phyloP scores from a whole-genome alignment of 2,797 vertebrate species.

The Halcyon leucocephala region DNA sequence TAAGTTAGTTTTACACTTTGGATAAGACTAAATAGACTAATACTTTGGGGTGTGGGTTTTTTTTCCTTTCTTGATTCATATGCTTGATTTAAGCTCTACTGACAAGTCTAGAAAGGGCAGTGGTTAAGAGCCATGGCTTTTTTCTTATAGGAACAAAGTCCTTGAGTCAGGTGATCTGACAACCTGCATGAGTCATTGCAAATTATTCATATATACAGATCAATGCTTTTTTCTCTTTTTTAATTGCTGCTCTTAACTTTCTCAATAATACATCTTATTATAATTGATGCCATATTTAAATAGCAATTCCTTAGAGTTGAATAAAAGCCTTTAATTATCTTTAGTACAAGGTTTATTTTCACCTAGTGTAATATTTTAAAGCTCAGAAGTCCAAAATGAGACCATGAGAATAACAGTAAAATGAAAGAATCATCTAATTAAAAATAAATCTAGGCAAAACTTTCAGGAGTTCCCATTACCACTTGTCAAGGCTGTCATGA shows the following conservation, averaged over 20 bases:
- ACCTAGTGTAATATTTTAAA: background rate
- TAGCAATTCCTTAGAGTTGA: background rate
- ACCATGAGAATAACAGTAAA: background rate
- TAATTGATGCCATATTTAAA: background rate
- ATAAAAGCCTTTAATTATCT: background rate
- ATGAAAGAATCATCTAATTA: background rate
- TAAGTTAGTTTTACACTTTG: background rate
- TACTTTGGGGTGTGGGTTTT: rapidly evolving
- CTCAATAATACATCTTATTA: background rate
- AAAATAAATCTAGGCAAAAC: background rate
- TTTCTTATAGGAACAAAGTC: background rate
- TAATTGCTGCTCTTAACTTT: background rate
- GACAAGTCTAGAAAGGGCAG: background rate
- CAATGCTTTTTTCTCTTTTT: background rate
- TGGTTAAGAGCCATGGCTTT: background rate
- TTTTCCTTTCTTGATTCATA: background rate
- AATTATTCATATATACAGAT: background rate
- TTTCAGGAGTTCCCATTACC: background rate
- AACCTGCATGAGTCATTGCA: background rate
- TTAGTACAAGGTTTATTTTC: background rate
- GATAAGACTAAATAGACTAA: background rate
- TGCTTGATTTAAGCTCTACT: background rate
- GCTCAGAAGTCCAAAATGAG: background rate
- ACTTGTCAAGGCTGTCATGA: background rate
- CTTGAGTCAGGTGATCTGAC: background rate